These are phyloP conservation scores for Oryzias dopingdopingensis DNA, from an alignment of 2,797 vertebrate genomes.

Conservation along the genomic window DNA sequence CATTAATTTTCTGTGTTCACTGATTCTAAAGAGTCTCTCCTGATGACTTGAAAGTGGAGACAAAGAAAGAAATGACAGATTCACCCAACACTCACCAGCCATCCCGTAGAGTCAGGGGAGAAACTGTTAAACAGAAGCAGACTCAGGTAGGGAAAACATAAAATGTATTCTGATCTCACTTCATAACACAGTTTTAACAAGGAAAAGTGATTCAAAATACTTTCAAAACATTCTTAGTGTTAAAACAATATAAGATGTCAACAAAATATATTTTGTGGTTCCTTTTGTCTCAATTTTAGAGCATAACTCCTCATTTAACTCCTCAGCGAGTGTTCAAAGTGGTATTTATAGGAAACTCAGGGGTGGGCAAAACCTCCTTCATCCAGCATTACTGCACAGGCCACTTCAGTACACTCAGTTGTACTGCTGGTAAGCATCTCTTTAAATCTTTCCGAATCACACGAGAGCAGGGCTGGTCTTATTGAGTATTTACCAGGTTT, in stretches of 20 bases:
- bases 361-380: conserved; percentile 86
- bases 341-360: conserved; percentile 84
- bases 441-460: not conserved
- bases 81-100: conserved; percentile 65
- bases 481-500: no score
- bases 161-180: conserved; percentile 8
- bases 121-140: conserved; percentile 42
- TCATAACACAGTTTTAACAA: conserved; percentile 1
- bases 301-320: conserved; percentile 7
- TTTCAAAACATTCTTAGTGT: not conserved
- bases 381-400: conserved; percentile 83
- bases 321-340: conserved; percentile 81
- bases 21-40: conserved; percentile 67
- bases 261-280: conserved; percentile 21
- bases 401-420: conserved; percentile 64
- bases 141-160: conserved; percentile 57
- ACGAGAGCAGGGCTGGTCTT: not conserved
- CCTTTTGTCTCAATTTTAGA: conserved; percentile 52
- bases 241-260: not conserved
- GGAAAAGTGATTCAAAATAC: not conserved
- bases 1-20: conserved; percentile 53
- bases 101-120: conserved; percentile 44
- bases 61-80: conserved; percentile 59
- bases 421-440: conserved; percentile 77
- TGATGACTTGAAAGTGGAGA: conserved; percentile 57